phyloP scores from a whole-genome alignment of 1,140 invertebrate species.

The Halyomorpha halys region DNA sequence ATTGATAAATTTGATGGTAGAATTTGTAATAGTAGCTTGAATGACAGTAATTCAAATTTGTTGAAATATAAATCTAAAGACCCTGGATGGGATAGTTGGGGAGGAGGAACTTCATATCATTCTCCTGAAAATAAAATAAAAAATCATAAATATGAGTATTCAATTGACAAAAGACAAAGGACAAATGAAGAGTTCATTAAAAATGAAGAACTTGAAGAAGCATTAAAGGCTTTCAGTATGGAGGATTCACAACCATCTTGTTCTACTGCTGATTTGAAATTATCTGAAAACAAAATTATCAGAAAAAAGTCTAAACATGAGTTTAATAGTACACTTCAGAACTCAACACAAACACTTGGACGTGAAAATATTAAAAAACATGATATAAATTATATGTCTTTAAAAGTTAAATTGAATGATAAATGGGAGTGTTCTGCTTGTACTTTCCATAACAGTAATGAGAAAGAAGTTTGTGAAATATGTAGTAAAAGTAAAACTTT shows the following conservation, averaged over 20 bases:
- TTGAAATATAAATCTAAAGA: slow-evolving; percentile 6
- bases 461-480: slow-evolving; percentile 59
- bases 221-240: slow-evolving; percentile 12
- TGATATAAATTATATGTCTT: slow-evolving; percentile 2
- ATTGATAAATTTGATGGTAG: background rate
- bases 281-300: background rate
- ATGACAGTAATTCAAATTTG: slow-evolving; percentile 8
- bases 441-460: slow-evolving; percentile 52
- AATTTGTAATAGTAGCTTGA: background rate
- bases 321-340: background rate
- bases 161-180: background rate
- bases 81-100: slow-evolving; percentile 2
- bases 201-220: slow-evolving; percentile 7
- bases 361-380: slow-evolving; percentile 10
- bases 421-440: slow-evolving; percentile 60
- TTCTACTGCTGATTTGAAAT: slow-evolving; percentile 18
- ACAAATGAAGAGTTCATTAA: background rate
- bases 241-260: slow-evolving; percentile 22
- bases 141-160: background rate
- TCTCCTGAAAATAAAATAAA: background rate
- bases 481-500: slow-evolving; percentile 53
- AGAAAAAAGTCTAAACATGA: slow-evolving; percentile 2
- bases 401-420: slow-evolving; percentile 28
- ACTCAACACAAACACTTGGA: slow-evolving; percentile 6
- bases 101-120: background rate